phyloP scores from a whole-genome alignment of 2,888 invertebrate species.

The Lycocerus yunnanus region DNA sequence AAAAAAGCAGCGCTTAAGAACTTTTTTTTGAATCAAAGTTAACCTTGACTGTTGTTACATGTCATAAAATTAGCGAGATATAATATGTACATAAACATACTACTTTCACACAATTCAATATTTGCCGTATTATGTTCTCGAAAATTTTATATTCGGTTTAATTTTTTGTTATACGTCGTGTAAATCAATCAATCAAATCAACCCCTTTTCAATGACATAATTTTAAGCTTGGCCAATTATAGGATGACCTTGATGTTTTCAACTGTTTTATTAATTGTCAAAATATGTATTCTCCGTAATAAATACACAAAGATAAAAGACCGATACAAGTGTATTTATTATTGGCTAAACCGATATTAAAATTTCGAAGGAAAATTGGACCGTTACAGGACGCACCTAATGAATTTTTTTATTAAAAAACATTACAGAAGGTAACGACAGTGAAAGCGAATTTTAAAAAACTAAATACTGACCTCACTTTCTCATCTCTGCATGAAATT shows the following conservation, averaged over 20 bases:
- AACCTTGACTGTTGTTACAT: background rate
- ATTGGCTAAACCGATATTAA: background rate
- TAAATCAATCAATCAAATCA: slow-evolving; percentile 17
- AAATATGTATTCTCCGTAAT: background rate
- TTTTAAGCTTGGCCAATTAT: slow-evolving; percentile 17
- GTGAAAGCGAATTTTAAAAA: slow-evolving; percentile 22
- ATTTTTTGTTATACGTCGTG: background rate
- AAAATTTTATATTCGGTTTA: background rate
- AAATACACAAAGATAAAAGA: background rate
- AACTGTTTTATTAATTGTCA: slow-evolving; percentile 1
- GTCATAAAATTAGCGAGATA: background rate
- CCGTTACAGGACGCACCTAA: slow-evolving; percentile 15
- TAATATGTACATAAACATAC: background rate
- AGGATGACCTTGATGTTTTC: slow-evolving; percentile 21
- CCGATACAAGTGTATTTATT: background rate
- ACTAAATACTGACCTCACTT: slow-evolving; percentile 20
- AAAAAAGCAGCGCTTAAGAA: background rate
- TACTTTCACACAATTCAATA: background rate
- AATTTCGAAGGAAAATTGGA: background rate
- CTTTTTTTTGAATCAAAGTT: background rate
- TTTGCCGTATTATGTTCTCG: background rate
- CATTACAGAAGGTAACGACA: slow-evolving; percentile 8
- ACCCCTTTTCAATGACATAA: slow-evolving; percentile 22
- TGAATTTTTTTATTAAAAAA: slow-evolving; percentile 8
- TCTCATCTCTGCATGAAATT: background rate